Percentiles rank a stretch among this genome's conserved stretches.
These are phyloP conservation scores for Leucophenga montana DNA, from an alignment of 2,888 invertebrate genomes.

Conservation along the genomic window DNA sequence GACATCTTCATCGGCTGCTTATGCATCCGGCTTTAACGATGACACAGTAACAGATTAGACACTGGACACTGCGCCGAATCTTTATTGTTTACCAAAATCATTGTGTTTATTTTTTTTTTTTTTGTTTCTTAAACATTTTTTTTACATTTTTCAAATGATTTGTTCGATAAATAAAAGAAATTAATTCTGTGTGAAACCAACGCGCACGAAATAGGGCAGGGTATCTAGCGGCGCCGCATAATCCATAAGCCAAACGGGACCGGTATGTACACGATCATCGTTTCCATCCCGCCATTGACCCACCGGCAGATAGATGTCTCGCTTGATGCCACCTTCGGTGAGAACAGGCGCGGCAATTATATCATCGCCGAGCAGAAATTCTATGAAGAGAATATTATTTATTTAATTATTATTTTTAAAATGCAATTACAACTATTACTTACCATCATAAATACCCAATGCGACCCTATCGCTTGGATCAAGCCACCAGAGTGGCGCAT, in stretches of 20 bases:
- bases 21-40: not conserved
- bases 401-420: not conserved
- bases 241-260: constrained; percentile 78
- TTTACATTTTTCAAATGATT: not conserved
- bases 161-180: not conserved
- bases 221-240: constrained; percentile 80
- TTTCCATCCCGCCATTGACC: constrained; percentile 84
- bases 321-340: constrained; percentile 75
- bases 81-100: constrained; percentile 26
- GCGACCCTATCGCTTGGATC: constrained; percentile 80
- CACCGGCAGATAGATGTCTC: constrained; percentile 84
- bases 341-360: constrained; percentile 87
- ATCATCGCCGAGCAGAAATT: constrained; percentile 84
- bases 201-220: constrained; percentile 80
- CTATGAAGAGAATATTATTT: constrained; percentile 72
- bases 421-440: constrained; percentile 45
- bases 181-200: constrained; percentile 46
- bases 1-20: not conserved
- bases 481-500: constrained; percentile 90
- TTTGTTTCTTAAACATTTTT: constrained; percentile 10
- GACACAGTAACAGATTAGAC: not conserved
- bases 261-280: constrained; percentile 72
- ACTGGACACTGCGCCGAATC: not conserved
- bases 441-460: constrained; percentile 77
- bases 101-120: constrained; percentile 17